These are phyloP conservation scores for Phylloscopus trochilus DNA, from an alignment of 2,113 vertebrate genomes.

Conservation along the genomic window DNA sequence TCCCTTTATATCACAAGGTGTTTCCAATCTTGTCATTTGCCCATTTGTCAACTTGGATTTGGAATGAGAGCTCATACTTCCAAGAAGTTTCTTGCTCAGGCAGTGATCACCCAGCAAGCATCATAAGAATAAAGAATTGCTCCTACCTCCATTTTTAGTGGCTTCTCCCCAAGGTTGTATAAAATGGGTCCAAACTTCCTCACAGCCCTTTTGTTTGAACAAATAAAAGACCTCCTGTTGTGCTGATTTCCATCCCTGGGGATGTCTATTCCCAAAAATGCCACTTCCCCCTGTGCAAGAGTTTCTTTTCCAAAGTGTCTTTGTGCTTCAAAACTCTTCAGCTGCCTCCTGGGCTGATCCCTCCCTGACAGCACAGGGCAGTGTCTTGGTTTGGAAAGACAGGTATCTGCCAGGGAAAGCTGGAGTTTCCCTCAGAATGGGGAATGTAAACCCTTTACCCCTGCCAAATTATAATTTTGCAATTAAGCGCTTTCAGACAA, in stretches of 20 bases:
- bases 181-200: not conserved
- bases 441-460: too few species aligned
- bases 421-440: too few species aligned
- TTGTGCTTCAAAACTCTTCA: not conserved
- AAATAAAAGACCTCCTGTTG: not conserved
- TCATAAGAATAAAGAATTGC: not conserved
- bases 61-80: not conserved
- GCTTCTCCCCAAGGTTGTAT: not conserved
- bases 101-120: not conserved
- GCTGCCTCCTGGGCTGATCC: not conserved
- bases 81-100: not conserved
- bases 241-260: not conserved
- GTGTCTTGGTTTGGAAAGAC: too few species aligned
- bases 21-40: not conserved
- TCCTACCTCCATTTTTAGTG: not conserved
- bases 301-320: not conserved
- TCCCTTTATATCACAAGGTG: not conserved
- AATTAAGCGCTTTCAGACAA: too few species aligned
- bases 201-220: not conserved
- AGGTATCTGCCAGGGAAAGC: too few species aligned
- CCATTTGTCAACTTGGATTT: not conserved
- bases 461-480: too few species aligned
- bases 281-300: accelerated
- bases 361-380: not conserved
- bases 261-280: not conserved